phyloP scores from a whole-genome alignment of 2,888 invertebrate species.

The Macrosoma leucophasiata region DNA sequence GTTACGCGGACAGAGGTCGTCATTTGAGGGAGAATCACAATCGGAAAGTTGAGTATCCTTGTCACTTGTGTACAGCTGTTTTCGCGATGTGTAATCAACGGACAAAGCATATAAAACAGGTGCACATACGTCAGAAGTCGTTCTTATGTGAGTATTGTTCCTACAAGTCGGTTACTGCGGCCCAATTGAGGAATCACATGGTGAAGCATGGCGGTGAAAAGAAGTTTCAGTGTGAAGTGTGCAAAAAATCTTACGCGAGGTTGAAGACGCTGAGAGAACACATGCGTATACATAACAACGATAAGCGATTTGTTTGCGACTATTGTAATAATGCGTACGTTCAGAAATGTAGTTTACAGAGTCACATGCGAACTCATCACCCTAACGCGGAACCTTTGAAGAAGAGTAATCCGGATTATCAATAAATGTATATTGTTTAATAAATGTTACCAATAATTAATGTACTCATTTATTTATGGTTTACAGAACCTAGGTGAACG shows the following conservation, averaged over 20 bases:
- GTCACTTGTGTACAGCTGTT: slow-evolving; percentile 51
- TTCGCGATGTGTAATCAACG: slow-evolving; percentile 51
- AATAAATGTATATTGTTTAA: background rate
- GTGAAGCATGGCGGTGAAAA: slow-evolving; percentile 47
- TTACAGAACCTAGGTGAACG: too few relatives aligned
- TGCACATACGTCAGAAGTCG: slow-evolving; percentile 48
- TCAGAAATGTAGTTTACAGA: slow-evolving; percentile 60
- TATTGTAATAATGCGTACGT: slow-evolving; percentile 54
- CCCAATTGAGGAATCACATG: slow-evolving; percentile 49
- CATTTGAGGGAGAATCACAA: slow-evolving; percentile 45
- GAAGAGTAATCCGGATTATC: slow-evolving; percentile 4
- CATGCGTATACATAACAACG: slow-evolving; percentile 59
- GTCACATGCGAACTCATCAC: slow-evolving; percentile 57
- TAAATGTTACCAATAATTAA: slow-evolving; percentile 1
- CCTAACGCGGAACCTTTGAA: slow-evolving; percentile 36
- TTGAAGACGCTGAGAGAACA: slow-evolving; percentile 50
- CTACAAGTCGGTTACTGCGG: slow-evolving; percentile 45
- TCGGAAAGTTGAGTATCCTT: slow-evolving; percentile 51
- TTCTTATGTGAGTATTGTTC: slow-evolving; percentile 47
- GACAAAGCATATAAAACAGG: slow-evolving; percentile 53
- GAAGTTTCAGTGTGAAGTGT: slow-evolving; percentile 58
- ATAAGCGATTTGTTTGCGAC: slow-evolving; percentile 61
- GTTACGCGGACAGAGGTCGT: slow-evolving; percentile 43
- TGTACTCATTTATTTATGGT: background rate
- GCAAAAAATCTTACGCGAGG: slow-evolving; percentile 57